Percentiles rank a stretch among this genome's conserved stretches.
Conservation (phyloP, 2,888 invertebrate species). For the Drosophila melanosoma region DNA sequence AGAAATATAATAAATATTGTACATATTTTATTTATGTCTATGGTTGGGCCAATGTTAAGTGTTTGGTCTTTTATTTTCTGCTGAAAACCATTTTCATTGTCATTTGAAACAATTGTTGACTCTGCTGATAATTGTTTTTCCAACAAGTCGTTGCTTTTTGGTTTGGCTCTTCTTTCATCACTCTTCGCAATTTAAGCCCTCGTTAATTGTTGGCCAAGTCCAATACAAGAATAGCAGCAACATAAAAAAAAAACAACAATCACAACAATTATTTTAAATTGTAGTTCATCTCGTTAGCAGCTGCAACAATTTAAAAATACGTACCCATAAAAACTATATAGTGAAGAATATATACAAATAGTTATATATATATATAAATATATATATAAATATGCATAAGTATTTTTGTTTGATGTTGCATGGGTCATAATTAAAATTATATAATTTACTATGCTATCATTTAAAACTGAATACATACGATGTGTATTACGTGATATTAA, state of each 20-base stretch:
- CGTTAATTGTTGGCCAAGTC: slow-evolving; percentile 37
- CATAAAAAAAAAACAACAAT: too few relatives aligned
- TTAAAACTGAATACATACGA: slow-evolving; percentile 21
- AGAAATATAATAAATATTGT: slow-evolving; percentile 3
- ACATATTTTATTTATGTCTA: not conserved
- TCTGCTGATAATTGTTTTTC: slow-evolving; percentile 25
- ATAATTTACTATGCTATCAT: slow-evolving; percentile 5
- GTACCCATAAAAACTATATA: not conserved
- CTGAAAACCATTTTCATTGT: slow-evolving; percentile 21
- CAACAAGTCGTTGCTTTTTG: slow-evolving; percentile 1
- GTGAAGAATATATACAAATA: slow-evolving; percentile 6
- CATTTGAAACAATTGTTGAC: slow-evolving; percentile 28
- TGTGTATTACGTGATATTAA: slow-evolving; percentile 16
- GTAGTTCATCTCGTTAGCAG: slow-evolving; percentile 12
- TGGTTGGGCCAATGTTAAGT: slow-evolving; percentile 17
- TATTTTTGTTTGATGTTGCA: slow-evolving; percentile 9
- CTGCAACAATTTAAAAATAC: not conserved
- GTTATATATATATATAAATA: slow-evolving; percentile 1
- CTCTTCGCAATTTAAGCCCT: not conserved
- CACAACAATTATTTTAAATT: slow-evolving; percentile 20
- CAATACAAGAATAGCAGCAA: slow-evolving; percentile 8
- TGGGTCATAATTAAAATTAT: slow-evolving; percentile 52
- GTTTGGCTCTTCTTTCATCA: slow-evolving; percentile 1
- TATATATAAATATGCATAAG: slow-evolving; percentile 5
- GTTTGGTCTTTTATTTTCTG: not conserved